These are phyloP conservation scores for Stratiomys singularior DNA, from an alignment of 2,888 invertebrate genomes.

Conservation along the genomic window DNA sequence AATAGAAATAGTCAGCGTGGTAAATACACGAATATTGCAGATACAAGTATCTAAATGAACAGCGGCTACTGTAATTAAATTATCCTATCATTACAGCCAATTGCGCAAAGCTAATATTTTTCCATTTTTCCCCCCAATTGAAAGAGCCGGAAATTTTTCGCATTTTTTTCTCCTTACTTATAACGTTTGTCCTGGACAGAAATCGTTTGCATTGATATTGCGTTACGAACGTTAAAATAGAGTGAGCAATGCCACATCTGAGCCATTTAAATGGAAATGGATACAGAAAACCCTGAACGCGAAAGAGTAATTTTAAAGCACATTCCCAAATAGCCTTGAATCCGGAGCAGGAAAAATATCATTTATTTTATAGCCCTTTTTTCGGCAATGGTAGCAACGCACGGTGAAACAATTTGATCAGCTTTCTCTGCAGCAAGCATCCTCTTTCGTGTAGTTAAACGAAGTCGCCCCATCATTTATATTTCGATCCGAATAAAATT, in stretches of 20 bases:
- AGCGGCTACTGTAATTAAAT: conserved; percentile 1
- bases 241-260: neutral
- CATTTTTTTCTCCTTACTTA: too few species aligned
- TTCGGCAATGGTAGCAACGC: neutral
- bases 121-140: neutral
- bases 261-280: conserved; percentile 7
- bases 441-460: neutral
- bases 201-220: too few species aligned
- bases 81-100: conserved; percentile 12
- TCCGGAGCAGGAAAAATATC: neutral
- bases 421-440: neutral
- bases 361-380: neutral
- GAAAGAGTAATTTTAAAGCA: neutral
- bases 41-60: too few species aligned
- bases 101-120: conserved; percentile 1
- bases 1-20: too few species aligned
- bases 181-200: too few species aligned
- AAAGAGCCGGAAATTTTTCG: too few species aligned
- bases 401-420: conserved; percentile 4
- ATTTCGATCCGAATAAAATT: neutral
- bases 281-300: neutral
- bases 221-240: neutral
- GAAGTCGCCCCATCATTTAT: neutral
- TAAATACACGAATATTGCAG: too few species aligned
- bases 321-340: neutral